These are phyloP conservation scores for Melanostoma scalare DNA, from an alignment of 2,888 invertebrate genomes.

Conservation along the genomic window DNA sequence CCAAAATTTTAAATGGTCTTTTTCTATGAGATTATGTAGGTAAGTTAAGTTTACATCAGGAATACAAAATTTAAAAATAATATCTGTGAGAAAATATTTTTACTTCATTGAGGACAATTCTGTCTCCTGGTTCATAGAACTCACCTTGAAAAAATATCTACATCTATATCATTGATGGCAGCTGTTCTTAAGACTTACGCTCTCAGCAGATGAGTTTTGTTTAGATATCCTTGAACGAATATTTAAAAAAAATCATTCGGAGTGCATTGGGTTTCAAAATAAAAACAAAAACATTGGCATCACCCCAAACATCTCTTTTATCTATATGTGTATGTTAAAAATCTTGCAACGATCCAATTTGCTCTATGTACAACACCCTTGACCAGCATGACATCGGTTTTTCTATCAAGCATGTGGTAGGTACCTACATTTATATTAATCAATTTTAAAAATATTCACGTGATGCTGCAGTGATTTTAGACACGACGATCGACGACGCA, in stretches of 20 bases:
- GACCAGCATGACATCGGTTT: slow-evolving; percentile 24
- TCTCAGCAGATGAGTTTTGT: neutral
- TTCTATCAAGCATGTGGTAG: neutral
- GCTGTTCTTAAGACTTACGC: too few relatives aligned
- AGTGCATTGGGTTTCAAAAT: slow-evolving; percentile 28
- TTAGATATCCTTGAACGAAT: neutral
- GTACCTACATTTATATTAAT: neutral
- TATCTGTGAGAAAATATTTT: too few relatives aligned
- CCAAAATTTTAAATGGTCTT: too few relatives aligned
- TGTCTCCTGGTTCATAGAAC: too few relatives aligned
- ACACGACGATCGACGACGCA: slow-evolving; percentile 1
- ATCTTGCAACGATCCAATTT: slow-evolving; percentile 11
- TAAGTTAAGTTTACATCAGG: too few relatives aligned
- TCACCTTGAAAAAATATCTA: neutral
- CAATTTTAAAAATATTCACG: slow-evolving; percentile 40
- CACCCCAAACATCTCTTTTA: slow-evolving; percentile 14
- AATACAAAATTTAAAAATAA: too few relatives aligned
- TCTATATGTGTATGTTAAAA: slow-evolving; percentile 29
- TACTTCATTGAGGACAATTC: too few relatives aligned
- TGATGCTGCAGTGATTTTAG: slow-evolving; percentile 29
- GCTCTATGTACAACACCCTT: slow-evolving; percentile 5
- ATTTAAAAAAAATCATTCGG: slow-evolving; percentile 17
- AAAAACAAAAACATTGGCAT: slow-evolving; percentile 32
- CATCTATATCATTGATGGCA: neutral
- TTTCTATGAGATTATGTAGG: too few relatives aligned